A percentile compares a stretch with the other conserved stretches of the same genome.
Evolutionary conservation across 2,797 vertebrate genomes (phyloP).

Genomic region (Enteromius mattozi): DNA sequence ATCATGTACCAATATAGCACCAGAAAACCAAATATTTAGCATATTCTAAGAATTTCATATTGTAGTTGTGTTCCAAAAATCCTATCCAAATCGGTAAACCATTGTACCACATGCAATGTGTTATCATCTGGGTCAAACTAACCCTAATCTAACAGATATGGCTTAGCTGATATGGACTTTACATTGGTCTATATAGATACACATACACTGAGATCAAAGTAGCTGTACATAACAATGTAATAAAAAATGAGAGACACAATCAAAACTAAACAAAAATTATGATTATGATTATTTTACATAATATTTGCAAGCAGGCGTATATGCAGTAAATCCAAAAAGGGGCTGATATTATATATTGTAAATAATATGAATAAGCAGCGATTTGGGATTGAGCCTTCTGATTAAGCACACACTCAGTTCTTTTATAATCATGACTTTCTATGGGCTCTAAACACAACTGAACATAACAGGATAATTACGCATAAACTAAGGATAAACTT

Average conservation of each 20-base stretch:
- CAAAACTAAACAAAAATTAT: not conserved
- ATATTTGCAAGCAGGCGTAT: not conserved
- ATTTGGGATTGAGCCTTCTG: not conserved
- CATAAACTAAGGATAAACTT: conserved; percentile 39
- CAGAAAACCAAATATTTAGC: not conserved
- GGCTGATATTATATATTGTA: not conserved
- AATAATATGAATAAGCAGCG: not conserved
- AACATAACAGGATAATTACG: conserved; percentile 62
- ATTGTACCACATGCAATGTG: not conserved
- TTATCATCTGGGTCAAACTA: not conserved
- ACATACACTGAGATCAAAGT: not conserved
- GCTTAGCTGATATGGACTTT: not conserved
- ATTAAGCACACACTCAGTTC: not conserved
- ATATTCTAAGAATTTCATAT: not conserved
- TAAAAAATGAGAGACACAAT: not conserved
- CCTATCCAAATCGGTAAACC: not conserved
- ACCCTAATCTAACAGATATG: not conserved
- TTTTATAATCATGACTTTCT: not conserved
- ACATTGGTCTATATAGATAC: not conserved
- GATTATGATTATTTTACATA: not conserved
- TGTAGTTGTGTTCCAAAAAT: not conserved
- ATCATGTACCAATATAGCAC: not conserved
- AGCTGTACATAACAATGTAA: not conserved
- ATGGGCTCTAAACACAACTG: not conserved
- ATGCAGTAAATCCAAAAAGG: not conserved